Conservation (phyloP, 92 coral and sea anemone genomes). For the Scolanthus callimorphus region DNA sequence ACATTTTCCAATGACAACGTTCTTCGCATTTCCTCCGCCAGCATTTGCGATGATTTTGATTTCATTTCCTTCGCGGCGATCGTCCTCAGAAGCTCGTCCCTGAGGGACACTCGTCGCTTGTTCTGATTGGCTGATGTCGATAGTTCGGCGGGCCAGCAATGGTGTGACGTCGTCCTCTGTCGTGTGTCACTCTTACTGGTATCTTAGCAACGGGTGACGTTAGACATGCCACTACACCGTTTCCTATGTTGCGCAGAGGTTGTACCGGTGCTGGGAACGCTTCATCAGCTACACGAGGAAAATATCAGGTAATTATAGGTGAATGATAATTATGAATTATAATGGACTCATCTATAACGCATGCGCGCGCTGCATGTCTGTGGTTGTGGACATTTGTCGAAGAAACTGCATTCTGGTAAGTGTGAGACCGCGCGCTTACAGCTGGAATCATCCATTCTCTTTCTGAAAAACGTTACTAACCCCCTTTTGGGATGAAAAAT, state of each 20-base stretch:
- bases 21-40: conserved; percentile 29
- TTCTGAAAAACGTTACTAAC: no score
- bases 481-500: no score
- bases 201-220: conserved; percentile 23
- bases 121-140: neutral
- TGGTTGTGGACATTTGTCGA: no score
- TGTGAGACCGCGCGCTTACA: no score
- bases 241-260: conserved; percentile 4
- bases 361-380: no score
- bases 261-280: conserved; percentile 14
- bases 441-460: no score
- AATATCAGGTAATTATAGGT: no score
- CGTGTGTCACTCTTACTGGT: conserved; percentile 17
- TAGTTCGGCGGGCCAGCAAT: neutral
- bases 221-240: conserved; percentile 17
- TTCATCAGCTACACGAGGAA: conserved; percentile 24
- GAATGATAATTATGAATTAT: no score
- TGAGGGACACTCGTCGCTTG: conserved; percentile 22
- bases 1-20: conserved; percentile 30
- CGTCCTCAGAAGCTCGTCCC: conserved; percentile 51
- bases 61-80: conserved; percentile 42
- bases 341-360: no score
- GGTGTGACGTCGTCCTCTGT: conserved; percentile 37
- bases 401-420: no score
- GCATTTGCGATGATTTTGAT: conserved; percentile 25